These are phyloP conservation scores for Sitta carolinensis DNA, from an alignment of 2,797 vertebrate genomes.

Conservation along the genomic window DNA sequence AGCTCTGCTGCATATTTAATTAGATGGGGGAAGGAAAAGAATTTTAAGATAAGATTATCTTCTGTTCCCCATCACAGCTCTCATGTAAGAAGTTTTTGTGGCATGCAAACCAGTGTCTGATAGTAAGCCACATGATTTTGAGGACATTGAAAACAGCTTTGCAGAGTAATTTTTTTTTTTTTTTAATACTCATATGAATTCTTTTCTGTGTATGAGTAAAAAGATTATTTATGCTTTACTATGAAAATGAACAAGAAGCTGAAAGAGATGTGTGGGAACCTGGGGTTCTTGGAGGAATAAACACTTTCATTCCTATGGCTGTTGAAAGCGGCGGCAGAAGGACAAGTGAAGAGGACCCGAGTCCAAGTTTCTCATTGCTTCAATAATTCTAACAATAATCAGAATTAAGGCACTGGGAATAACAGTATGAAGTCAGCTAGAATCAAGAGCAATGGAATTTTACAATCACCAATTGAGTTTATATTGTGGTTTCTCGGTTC, in stretches of 20 bases:
- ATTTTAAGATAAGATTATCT: constrained; percentile 37
- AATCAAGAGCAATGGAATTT: neutral
- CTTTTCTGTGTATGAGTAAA: neutral
- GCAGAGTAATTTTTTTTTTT: neutral
- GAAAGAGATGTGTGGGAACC: neutral
- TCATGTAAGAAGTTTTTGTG: neutral
- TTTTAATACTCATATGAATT: neutral
- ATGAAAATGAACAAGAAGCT: neutral
- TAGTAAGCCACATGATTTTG: neutral
- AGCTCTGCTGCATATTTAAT: constrained; percentile 3
- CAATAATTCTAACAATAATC: neutral
- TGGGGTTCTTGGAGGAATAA: neutral
- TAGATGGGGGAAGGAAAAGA: neutral
- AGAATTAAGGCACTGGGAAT: neutral
- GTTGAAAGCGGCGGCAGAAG: neutral
- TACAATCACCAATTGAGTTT: neutral
- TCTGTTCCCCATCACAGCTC: neutral
- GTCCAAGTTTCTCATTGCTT: neutral
- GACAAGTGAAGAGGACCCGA: neutral
- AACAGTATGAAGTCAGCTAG: neutral
- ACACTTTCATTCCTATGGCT: neutral
- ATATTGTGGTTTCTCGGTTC: neutral
- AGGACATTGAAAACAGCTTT: neutral
- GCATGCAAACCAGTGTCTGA: neutral
- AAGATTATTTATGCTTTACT: neutral